A percentile compares a stretch with the other conserved stretches of the same genome.
Evolutionary conservation across 2,888 invertebrate genomes (phyloP).

Genomic region (Perdita meconis): DNA sequence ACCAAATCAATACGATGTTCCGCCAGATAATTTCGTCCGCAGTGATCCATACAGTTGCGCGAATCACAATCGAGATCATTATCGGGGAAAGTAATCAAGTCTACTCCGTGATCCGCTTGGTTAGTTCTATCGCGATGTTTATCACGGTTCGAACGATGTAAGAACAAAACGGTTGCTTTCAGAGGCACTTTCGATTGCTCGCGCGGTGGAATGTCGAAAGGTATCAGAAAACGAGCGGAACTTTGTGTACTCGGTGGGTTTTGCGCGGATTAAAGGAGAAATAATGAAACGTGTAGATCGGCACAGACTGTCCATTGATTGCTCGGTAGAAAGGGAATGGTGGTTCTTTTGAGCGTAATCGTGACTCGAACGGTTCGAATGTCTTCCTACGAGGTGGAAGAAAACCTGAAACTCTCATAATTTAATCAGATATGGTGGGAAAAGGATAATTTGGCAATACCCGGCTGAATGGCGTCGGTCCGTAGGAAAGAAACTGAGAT

Average conservation of each 20-base stretch:
- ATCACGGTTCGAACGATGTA: slow-evolving; percentile 13
- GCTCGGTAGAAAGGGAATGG: slow-evolving; percentile 7
- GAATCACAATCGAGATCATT: slow-evolving; percentile 19
- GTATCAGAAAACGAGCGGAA: slow-evolving; percentile 9
- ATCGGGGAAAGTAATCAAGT: slow-evolving; percentile 40
- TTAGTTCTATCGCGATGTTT: slow-evolving; percentile 16
- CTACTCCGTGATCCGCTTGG: slow-evolving; percentile 3
- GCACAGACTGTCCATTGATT: background rate
- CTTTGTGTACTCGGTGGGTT: background rate
- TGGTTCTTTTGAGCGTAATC: background rate
- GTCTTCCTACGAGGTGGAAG: no score
- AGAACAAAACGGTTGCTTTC: slow-evolving; percentile 19
- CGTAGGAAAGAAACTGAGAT: background rate
- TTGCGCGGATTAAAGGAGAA: background rate
- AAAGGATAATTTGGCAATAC: background rate
- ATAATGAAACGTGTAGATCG: background rate
- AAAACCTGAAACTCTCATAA: background rate
- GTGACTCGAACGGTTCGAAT: background rate
- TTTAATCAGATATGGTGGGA: background rate
- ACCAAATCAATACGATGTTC: no score
- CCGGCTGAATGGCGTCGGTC: background rate
- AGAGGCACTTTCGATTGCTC: slow-evolving; percentile 24
- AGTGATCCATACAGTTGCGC: background rate
- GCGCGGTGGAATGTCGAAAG: slow-evolving; percentile 15
- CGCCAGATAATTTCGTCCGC: background rate